A percentile compares a stretch with the other conserved stretches of the same genome.
These are phyloP conservation scores for Heliothis subflexa DNA, from an alignment of 1,140 invertebrate species.

Conservation along the genomic window DNA sequence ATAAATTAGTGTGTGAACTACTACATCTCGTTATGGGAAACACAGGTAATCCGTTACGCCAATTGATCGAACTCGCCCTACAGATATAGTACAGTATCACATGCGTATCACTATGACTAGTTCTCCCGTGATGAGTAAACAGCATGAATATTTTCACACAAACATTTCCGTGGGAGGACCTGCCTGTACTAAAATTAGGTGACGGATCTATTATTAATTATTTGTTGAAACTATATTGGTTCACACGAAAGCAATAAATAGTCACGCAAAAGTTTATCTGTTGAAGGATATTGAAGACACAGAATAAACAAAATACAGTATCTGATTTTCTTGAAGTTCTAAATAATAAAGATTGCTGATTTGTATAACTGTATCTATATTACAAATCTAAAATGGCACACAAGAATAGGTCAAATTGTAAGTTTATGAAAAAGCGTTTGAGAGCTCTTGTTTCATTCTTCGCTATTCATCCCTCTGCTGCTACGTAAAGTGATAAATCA, in stretches of 20 bases:
- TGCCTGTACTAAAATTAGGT: background rate
- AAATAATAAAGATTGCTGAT: too few relatives aligned
- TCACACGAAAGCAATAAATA: background rate
- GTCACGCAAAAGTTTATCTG: background rate
- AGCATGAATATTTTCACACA: slow-evolving; percentile 31
- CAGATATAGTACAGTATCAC: background rate
- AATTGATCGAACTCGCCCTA: slow-evolving; percentile 23
- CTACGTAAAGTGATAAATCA: too few relatives aligned
- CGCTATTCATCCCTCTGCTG: too few relatives aligned
- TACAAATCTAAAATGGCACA: too few relatives aligned
- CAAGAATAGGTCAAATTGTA: too few relatives aligned
- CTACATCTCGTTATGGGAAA: slow-evolving; percentile 27
- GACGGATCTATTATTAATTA: background rate
- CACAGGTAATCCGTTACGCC: slow-evolving; percentile 37
- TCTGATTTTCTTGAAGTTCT: too few relatives aligned
- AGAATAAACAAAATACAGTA: too few relatives aligned
- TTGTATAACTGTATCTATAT: too few relatives aligned
- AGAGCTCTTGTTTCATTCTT: too few relatives aligned
- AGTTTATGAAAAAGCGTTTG: too few relatives aligned
- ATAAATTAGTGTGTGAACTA: background rate
- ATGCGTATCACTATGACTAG: background rate
- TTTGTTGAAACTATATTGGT: background rate
- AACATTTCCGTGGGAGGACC: background rate
- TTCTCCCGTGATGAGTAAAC: background rate
- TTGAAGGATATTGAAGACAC: background rate